Evolutionary conservation across 1,140 invertebrate genomes (phyloP).

Genomic region (Caerostris extrusa): DNA sequence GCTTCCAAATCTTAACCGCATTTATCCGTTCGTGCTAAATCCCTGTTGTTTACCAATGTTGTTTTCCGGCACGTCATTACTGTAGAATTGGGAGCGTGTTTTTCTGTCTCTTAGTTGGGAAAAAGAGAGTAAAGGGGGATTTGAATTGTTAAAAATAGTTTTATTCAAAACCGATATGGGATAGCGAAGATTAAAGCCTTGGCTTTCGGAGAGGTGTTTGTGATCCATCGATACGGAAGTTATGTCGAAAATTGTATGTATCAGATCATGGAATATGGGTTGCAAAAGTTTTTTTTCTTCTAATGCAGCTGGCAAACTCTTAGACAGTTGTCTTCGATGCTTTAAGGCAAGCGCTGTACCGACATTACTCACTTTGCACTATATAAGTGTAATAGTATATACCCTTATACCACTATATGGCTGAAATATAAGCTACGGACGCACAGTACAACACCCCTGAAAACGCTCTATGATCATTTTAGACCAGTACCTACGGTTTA

Average conservation of each 20-base stretch:
- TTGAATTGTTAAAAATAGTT: not conserved
- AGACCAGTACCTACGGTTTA: too few species aligned
- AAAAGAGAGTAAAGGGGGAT: not conserved
- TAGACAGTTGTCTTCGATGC: too few species aligned
- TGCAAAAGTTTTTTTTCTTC: not conserved
- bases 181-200: not conserved
- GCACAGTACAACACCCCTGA: too few species aligned
- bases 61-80: not conserved
- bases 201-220: not conserved
- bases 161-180: not conserved
- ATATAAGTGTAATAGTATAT: too few species aligned
- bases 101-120: not conserved
- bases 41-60: conserved; percentile 10
- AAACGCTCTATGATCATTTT: too few species aligned
- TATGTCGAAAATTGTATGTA: not conserved
- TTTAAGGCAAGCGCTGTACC: too few species aligned
- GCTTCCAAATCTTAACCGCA: not conserved
- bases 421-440: too few species aligned
- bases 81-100: not conserved
- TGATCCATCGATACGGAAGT: not conserved
- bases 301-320: not conserved
- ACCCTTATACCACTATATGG: too few species aligned
- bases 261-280: not conserved
- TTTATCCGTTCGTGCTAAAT: not conserved
- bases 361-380: too few species aligned